phyloP scores from a whole-genome alignment of 53 echinoderm and acorn worm species.

The Luidia sarsii region DNA sequence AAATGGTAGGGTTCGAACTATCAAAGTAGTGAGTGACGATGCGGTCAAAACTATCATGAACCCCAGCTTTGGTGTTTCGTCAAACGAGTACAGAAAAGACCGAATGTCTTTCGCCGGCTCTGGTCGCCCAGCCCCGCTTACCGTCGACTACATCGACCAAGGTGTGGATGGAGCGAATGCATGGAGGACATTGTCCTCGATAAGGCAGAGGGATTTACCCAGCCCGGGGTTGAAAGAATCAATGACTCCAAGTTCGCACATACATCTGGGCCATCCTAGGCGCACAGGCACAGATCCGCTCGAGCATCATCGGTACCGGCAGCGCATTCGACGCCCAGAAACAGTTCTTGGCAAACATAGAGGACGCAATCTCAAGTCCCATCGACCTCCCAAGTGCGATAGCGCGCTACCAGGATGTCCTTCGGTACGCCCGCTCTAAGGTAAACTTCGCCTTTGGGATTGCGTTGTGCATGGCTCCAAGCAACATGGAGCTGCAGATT shows the following conservation, averaged over 20 bases:
- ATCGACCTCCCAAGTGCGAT: conserved; percentile 31
- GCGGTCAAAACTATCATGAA: background rate
- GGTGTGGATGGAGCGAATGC: background rate
- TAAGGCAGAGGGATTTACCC: conserved; percentile 21
- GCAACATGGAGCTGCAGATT: conserved; percentile 32
- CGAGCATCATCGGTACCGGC: conserved; percentile 36
- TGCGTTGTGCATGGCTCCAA: conserved; percentile 36
- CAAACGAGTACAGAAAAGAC: conserved; percentile 26
- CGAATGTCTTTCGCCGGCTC: conserved; percentile 1
- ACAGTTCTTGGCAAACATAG: conserved; percentile 36
- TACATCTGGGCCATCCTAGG: too few species aligned
- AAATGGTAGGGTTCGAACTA: background rate
- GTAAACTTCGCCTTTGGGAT: conserved; percentile 28
- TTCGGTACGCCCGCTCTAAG: too few species aligned
- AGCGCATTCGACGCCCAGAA: conserved; percentile 34
- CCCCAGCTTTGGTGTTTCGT: conserved; percentile 11
- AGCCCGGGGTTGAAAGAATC: conserved; percentile 21
- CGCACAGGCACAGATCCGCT: conserved; percentile 22
- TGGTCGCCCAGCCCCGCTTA: conserved; percentile 4
- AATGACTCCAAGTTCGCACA: conserved; percentile 2
- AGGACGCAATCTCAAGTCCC: conserved; percentile 23
- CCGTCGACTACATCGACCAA: conserved; percentile 25
- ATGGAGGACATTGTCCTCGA: conserved; percentile 28
- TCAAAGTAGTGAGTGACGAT: conserved; percentile 22
- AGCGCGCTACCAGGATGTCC: conserved; percentile 29